Base-by-base conservation (phyloP, 2,113 vertebrate genomes). In the Potamarius usumacintae region DNA sequence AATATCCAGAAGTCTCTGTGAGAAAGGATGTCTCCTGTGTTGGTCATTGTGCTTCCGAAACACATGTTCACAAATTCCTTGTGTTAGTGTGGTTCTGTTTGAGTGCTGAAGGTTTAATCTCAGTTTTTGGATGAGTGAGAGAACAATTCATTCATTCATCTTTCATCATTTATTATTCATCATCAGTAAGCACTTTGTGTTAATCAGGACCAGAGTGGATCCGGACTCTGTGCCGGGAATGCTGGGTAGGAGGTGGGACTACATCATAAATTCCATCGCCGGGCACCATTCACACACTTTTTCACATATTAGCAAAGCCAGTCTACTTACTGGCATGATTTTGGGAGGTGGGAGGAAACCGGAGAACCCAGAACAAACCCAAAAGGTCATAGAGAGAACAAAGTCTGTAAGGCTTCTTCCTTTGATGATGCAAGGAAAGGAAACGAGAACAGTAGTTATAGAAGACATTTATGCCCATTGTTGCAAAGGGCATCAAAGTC, bases 161-260 rank as follows among this genome's bases (percentile, higher is more conserved):
- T 22, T 55, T 27, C 25, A 55, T 55, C 4, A 67, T 67, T 20
- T n/a, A 27, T 78, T 25, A 17, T 62, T 62, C 30, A 62, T 62
- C 57, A 25, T 34, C 27, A 81, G 78, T 81, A 81, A 60, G 55
- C 55, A 60, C 78, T 81, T 60, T 81, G 78, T 57, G 15, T n/a
- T 57, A 8, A 15, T 42, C 18, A 8, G 7, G 11, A 5, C 15
- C 65, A 15, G 0, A n/a, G 22, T 27, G 8, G 77, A 79, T 57
- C 77, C 30, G 17, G 30, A 81, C 9, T 42, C 55, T 62, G 18
- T 80, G n/a, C 53, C 8, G 78, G 78, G 78, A 80, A 58, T 34
- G 53, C 15, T 57, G 57, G 20, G 57, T 0, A 10, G 22, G 18
- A 60, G 27, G 15, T 81, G 8, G 78, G n/a, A 81, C 34, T 34